These are phyloP conservation scores for Acipenser oxyrinchus DNA, from an alignment of 2,797 vertebrate genomes.

Conservation along the genomic window DNA sequence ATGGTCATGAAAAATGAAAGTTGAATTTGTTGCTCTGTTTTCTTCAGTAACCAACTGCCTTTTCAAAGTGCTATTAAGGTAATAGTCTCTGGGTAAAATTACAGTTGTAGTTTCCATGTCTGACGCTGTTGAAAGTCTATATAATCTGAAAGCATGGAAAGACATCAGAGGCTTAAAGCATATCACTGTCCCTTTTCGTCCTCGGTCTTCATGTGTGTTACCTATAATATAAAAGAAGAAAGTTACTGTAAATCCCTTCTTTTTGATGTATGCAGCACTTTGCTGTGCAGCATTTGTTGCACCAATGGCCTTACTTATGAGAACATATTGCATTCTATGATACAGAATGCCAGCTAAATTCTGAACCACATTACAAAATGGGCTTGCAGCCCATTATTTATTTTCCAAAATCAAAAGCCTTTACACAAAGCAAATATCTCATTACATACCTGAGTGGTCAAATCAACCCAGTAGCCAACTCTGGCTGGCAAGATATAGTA, in stretches of 20 bases:
- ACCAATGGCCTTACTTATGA: background rate
- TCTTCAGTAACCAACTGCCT: slow-evolving; percentile 44
- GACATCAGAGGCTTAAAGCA: slow-evolving; percentile 3
- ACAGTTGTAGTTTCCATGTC: slow-evolving; percentile 26
- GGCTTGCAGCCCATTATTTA: no score
- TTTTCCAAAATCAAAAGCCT: no score
- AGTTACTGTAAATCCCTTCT: background rate
- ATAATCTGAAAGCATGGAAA: slow-evolving; percentile 27
- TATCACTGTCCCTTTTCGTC: background rate
- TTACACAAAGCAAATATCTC: no score
- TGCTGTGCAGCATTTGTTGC: background rate
- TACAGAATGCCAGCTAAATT: no score
- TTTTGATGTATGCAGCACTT: background rate
- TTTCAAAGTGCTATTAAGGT: slow-evolving; percentile 22
- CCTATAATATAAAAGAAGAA: slow-evolving; percentile 27
- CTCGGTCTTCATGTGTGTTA: slow-evolving; percentile 13
- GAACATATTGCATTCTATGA: no score
- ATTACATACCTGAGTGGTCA: no score
- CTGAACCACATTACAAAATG: no score
- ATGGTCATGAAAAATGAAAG: slow-evolving; percentile 30
- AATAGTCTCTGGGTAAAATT: slow-evolving; percentile 10
- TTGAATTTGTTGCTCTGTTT: slow-evolving; percentile 37
- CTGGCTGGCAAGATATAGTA: no score
- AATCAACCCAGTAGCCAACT: no score
- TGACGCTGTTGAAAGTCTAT: slow-evolving; percentile 21